Percentiles rank a stretch among this genome's conserved stretches.
phyloP scores from a whole-genome alignment of 2,113 vertebrate genomes.

The Isurus oxyrinchus region DNA sequence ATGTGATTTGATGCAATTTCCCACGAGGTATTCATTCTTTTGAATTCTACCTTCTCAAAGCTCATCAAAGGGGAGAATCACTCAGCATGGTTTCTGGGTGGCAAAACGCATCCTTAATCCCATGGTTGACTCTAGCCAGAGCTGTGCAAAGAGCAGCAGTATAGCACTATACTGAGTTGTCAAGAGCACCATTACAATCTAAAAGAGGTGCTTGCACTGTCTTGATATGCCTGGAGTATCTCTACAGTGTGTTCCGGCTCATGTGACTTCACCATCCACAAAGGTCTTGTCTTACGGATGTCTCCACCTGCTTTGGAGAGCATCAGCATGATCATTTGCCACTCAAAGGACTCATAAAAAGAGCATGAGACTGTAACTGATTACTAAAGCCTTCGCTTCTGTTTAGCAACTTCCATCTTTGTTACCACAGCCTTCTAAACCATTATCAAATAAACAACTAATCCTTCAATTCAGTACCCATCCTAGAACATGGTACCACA shows the following conservation, averaged over 20 bases:
- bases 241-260: not conserved
- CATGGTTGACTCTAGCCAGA: not conserved
- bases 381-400: not conserved
- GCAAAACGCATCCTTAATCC: not conserved
- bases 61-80: not conserved
- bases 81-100: not conserved
- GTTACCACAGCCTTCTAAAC: not conserved
- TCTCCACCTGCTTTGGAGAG: not conserved
- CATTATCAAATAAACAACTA: not conserved
- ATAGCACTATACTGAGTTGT: not conserved
- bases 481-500: not conserved
- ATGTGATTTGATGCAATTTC: not conserved
- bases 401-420: not conserved
- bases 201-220: not conserved
- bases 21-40: not conserved
- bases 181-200: not conserved
- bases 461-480: not conserved
- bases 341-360: not conserved
- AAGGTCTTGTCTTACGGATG: not conserved
- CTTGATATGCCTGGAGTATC: not conserved
- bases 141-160: not conserved
- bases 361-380: not conserved
- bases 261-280: not conserved
- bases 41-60: not conserved
- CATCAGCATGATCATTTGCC: not conserved